Base-by-base conservation (phyloP, 2,797 vertebrate species). In the Rhinella marina region DNA sequence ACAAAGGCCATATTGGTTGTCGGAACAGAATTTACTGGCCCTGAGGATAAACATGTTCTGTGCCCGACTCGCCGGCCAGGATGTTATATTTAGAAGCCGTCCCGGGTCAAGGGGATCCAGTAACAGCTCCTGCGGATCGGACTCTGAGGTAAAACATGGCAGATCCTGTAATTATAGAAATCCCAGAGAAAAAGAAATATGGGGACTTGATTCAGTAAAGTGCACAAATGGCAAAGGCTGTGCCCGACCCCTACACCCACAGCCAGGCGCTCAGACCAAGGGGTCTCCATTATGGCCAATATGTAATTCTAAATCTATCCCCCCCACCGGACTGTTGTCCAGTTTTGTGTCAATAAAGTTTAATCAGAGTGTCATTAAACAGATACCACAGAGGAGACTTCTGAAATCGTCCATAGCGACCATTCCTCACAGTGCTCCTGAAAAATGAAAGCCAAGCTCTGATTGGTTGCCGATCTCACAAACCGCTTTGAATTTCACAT, bases 21-120 rank as follows among this genome's bases (percentile, higher is more conserved):
- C 10, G 2, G 52, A 54, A 54, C 52, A 54, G 52, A 54, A 14
- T 14, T 14, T 14, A 54, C 52, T 54, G 13, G 52, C 8, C 61
- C 29, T 27, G 3, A 64, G 27, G 48, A 81, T 17, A 75, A 81
- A 78, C 21, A 88, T 77, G 76, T 81, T 85, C 78, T 80, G 87
- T 88, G 81, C 87, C 59, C 21, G 1, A 57, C 8, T 77, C 62
- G 10, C 10, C 2, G 77, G 25, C 57, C 56, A 8, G 1, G 14
- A 29, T 6, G 76, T 85, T 88, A 88, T 88, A 88, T 88, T 85
- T 88, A 85, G 87, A 17, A 61, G 72, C 41, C 41, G 29, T n/a
- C 59, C 77, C n/a, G 21, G 66, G 77, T 57, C 83, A 75, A 17
- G 16, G 48, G 56, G 52, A 57, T n/a, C 48, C 80, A 82, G 78